Evolutionary conservation across 1,140 invertebrate genomes (phyloP).

Genomic region (Lepidurus packardi): DNA sequence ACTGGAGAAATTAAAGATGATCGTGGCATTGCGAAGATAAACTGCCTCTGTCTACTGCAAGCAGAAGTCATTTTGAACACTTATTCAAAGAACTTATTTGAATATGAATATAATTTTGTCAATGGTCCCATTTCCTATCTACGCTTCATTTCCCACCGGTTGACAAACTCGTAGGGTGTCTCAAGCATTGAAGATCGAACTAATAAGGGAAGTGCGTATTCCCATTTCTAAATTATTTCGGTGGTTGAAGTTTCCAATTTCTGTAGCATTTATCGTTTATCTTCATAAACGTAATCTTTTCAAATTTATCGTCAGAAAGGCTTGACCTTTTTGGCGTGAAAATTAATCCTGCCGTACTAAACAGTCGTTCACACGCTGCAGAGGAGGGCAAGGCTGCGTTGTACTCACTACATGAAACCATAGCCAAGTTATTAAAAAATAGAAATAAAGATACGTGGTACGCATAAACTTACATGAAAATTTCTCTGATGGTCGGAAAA

Average conservation of each 20-base stretch:
- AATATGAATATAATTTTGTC: too few species aligned
- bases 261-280: neutral
- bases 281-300: neutral
- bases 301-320: neutral
- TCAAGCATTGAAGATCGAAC: neutral
- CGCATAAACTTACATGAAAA: conserved; percentile 19
- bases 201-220: neutral
- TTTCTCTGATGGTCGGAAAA: conserved; percentile 14
- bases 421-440: conserved; percentile 15
- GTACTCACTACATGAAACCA: neutral
- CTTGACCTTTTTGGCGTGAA: neutral
- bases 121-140: too few species aligned
- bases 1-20: too few species aligned
- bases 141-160: too few species aligned
- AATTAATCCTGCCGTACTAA: conserved; percentile 17
- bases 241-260: neutral
- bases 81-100: too few species aligned
- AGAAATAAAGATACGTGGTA: neutral
- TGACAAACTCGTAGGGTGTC: too few species aligned
- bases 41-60: too few species aligned
- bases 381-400: neutral
- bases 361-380: conserved; percentile 17
- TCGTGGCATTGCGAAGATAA: too few species aligned
- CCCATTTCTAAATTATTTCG: neutral
- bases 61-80: too few species aligned